phyloP scores from a whole-genome alignment of 2,888 invertebrate genomes.

The Phragmatobia fuliginosa region DNA sequence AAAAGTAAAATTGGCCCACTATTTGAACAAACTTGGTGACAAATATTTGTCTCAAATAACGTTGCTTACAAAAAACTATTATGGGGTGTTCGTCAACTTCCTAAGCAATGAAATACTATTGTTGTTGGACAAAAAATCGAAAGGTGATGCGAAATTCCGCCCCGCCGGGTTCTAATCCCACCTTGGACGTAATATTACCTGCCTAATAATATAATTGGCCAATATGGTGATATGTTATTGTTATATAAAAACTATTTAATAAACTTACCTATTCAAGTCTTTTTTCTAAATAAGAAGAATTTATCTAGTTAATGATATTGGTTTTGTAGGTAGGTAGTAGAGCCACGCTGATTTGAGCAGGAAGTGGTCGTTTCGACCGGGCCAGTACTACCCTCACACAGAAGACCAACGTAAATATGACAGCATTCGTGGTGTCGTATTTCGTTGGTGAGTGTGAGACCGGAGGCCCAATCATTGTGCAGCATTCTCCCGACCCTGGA shows the following conservation, averaged over 20 bases:
- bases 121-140: neutral
- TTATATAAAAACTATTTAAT: neutral
- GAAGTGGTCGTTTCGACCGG: no score
- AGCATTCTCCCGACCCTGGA: no score
- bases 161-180: constrained; percentile 16
- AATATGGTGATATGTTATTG: neutral
- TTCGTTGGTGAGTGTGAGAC: no score
- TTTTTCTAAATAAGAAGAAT: neutral
- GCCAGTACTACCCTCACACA: no score
- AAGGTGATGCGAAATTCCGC: constrained; percentile 2
- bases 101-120: constrained; percentile 57
- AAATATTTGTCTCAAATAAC: constrained; percentile 42
- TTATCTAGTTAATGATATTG: neutral
- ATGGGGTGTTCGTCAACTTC: constrained; percentile 60
- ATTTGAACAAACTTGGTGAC: constrained; percentile 37
- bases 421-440: no score
- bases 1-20: constrained; percentile 23
- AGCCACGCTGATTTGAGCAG: no score
- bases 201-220: neutral
- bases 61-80: constrained; percentile 37
- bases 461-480: no score
- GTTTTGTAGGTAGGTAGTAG: no score
- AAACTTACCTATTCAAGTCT: neutral
- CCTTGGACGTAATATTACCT: constrained; percentile 2
- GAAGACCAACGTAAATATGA: no score